Percentiles rank a stretch among this genome's conserved stretches.
These are phyloP conservation scores for Rhinatrema bivittatum DNA, from an alignment of 2,797 vertebrate species.

Conservation along the genomic window DNA sequence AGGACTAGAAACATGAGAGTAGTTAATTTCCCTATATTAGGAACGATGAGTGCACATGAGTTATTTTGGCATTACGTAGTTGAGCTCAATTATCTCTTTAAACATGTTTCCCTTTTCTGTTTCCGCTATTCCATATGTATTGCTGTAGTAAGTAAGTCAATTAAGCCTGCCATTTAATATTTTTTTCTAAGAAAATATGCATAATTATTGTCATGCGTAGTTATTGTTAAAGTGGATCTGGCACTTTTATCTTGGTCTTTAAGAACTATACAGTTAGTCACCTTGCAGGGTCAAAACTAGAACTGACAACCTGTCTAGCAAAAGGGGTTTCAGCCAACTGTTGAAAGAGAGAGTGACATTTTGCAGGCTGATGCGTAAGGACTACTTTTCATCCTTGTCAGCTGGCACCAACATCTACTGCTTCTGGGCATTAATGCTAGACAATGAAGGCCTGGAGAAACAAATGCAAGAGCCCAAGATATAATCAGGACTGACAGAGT, in stretches of 20 bases:
- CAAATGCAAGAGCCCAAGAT: slow-evolving; percentile 17
- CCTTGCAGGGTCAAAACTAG: slow-evolving; percentile 26
- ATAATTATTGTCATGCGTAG: slow-evolving; percentile 13
- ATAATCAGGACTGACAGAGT: slow-evolving; percentile 60
- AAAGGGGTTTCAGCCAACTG: slow-evolving; percentile 15
- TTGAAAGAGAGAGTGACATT: slow-evolving; percentile 37
- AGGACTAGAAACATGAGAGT: too few relatives aligned
- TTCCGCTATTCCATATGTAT: too few relatives aligned
- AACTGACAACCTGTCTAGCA: slow-evolving; percentile 33
- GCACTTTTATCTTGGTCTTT: slow-evolving; percentile 1
- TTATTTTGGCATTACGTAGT: too few relatives aligned
- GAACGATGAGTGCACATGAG: too few relatives aligned
- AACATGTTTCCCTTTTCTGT: too few relatives aligned
- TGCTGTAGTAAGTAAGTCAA: too few relatives aligned
- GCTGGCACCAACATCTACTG: slow-evolving; percentile 19
- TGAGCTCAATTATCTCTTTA: too few relatives aligned
- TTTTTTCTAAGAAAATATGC: neutral
- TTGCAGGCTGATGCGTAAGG: slow-evolving; percentile 30
- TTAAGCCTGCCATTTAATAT: slow-evolving; percentile 14
- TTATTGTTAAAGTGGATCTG: slow-evolving; percentile 6
- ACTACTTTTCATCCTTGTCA: slow-evolving; percentile 19
- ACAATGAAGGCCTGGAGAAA: slow-evolving; percentile 39
- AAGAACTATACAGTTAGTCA: slow-evolving; percentile 26
- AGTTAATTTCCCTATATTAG: too few relatives aligned
- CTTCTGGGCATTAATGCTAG: slow-evolving; percentile 16